Percentiles rank a stretch among this genome's conserved stretches.
Conservation (phyloP, 92 coral and sea anemone genomes). For the Palythoa heliodiscus region DNA sequence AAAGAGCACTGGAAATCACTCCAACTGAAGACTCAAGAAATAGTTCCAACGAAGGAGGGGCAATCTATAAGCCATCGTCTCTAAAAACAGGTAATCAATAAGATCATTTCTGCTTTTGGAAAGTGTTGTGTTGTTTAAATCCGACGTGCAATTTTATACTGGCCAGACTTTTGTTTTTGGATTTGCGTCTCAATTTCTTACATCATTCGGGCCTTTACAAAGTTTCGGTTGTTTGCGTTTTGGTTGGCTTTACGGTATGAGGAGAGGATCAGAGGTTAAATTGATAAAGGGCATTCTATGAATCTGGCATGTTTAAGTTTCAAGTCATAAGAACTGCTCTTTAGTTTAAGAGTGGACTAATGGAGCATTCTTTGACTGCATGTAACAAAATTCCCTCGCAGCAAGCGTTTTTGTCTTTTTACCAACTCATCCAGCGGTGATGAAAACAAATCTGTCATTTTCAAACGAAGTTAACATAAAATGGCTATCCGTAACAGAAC, state of each 20-base stretch:
- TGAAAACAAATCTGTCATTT: conserved; percentile 28
- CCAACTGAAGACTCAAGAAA: conserved; percentile 8
- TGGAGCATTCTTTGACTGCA: not conserved
- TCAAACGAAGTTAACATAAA: not conserved
- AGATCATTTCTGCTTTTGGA: not conserved
- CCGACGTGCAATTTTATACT: conserved; percentile 5
- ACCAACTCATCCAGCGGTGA: conserved; percentile 28
- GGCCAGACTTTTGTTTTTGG: conserved; percentile 16
- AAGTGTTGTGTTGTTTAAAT: not conserved
- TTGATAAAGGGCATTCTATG: not conserved
- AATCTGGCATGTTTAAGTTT: not conserved
- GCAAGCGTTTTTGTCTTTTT: conserved; percentile 28
- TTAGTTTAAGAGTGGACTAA: conserved; percentile 24
- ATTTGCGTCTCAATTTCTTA: not conserved
- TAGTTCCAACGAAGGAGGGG: conserved; percentile 22
- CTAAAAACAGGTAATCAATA: conserved; percentile 28
- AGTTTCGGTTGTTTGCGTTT: not conserved
- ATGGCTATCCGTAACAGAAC: not conserved
- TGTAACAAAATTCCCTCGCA: conserved; percentile 23
- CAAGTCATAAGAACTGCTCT: not conserved
- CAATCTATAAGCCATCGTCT: conserved; percentile 16
- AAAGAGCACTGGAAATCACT: conserved; percentile 11
- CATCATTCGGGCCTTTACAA: not conserved
- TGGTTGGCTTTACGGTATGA: not conserved
- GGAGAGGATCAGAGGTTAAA: not conserved